Conservation (phyloP, 2,888 invertebrate species). For the Brachyptera putata region DNA sequence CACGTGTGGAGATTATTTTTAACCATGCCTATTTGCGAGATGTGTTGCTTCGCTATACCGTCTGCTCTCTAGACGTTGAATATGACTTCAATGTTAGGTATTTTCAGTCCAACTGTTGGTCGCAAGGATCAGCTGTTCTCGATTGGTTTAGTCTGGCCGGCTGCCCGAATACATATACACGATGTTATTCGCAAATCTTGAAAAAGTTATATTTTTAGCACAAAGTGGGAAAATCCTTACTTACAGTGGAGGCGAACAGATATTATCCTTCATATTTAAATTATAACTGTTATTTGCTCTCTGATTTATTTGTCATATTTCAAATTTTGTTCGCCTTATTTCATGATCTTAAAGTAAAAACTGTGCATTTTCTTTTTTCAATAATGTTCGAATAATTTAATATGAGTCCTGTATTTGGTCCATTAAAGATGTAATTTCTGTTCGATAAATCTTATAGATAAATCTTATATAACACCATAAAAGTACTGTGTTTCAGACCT, state of each 20-base stretch:
- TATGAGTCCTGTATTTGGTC: too few relatives aligned
- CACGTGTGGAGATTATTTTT: background rate
- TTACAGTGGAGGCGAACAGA: background rate
- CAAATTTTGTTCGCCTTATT: too few relatives aligned
- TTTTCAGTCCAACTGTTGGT: background rate
- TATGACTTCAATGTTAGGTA: constrained; percentile 9
- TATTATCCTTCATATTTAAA: background rate
- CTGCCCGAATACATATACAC: background rate
- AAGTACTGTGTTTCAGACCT: too few relatives aligned
- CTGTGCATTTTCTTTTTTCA: too few relatives aligned
- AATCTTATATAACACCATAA: too few relatives aligned
- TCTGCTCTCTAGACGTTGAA: background rate
- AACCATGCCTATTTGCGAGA: background rate
- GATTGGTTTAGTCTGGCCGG: background rate
- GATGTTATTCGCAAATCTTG: constrained; percentile 6
- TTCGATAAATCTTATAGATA: too few relatives aligned
- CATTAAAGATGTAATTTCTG: too few relatives aligned
- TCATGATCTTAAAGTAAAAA: too few relatives aligned
- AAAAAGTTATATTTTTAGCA: background rate
- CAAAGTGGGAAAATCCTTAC: background rate
- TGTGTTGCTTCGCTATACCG: background rate
- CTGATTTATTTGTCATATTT: too few relatives aligned
- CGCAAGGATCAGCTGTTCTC: background rate
- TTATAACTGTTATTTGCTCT: constrained; percentile 4
- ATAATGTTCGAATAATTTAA: too few relatives aligned